phyloP scores from a whole-genome alignment of 2,888 invertebrate genomes.

The Catocala fraxini region DNA sequence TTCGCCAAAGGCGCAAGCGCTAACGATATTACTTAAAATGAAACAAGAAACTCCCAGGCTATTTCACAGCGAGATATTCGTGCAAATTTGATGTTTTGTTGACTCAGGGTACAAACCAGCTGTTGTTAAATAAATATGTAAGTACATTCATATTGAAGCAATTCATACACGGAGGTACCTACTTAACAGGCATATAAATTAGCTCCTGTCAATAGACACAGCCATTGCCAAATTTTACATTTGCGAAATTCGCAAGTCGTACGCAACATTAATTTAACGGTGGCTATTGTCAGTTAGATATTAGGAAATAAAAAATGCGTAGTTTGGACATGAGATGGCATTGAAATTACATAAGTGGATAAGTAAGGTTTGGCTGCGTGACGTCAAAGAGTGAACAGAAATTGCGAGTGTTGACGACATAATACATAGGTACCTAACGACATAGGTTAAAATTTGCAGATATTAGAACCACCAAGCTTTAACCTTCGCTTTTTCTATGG shows the following conservation, averaged over 20 bases:
- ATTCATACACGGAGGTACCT: constrained; percentile 18
- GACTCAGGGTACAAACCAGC: constrained; percentile 19
- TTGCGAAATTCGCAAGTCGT: constrained; percentile 33
- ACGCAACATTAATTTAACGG: constrained; percentile 30
- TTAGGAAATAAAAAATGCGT: constrained; percentile 22
- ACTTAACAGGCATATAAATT: constrained; percentile 26
- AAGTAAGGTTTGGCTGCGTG: too few species aligned
- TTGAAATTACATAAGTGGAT: constrained; percentile 20
- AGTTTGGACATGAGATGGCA: constrained; percentile 24
- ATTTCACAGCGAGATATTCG: constrained; percentile 9
- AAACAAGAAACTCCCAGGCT: constrained; percentile 9
- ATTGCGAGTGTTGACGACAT: too few species aligned
- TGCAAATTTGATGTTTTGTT: constrained; percentile 27
- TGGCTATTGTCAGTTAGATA: constrained; percentile 33
- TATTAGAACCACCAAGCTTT: too few species aligned
- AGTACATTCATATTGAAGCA: constrained; percentile 17
- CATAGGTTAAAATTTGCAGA: too few species aligned
- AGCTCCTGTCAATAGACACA: constrained; percentile 13
- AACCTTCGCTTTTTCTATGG: too few species aligned
- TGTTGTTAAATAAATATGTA: neutral
- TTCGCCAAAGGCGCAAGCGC: constrained; percentile 15
- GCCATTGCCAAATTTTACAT: constrained; percentile 29
- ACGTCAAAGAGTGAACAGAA: too few species aligned
- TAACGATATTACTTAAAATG: constrained; percentile 32
- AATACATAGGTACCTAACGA: too few species aligned